Evolutionary conservation across 2,113 vertebrate species (phyloP), one percentile per base, ranked within the genome.

Genomic region (Chloropsis cyanopogon): DNA sequence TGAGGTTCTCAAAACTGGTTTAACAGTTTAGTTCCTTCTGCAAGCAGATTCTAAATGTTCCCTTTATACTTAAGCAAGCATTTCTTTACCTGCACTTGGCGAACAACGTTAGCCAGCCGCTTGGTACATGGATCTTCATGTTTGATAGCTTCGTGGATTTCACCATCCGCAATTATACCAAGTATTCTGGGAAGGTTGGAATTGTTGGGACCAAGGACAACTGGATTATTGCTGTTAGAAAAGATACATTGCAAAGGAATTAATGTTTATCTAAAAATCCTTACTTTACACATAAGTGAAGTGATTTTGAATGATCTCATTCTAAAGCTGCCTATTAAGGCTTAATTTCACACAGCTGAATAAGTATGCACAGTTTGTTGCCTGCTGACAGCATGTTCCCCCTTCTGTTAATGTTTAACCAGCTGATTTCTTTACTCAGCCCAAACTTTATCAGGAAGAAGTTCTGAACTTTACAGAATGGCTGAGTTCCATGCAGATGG

Each of bases 161-260:
- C 98, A 14, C 99, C 99, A 35, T 99, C 99, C 3, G 99, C 99
- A 83, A 99, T 99, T 96, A 99, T 99, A 90, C 97, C 97, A 95
- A 99, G 99, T 93, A 99, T 99, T 97, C 98, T 98, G 73, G 99
- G 99, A 82, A 99, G 98, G 95, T 99, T 99, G 64, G 99, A 97
- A 96, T 99, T 99, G 97, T 99, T 99, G 23, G 98, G 99, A 77
- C 99, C 99, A 1, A 99, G 99, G 95, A 99, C 98, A 22, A 99
- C 97, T 23, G 99, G 99, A 92, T 99, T 99, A 98, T 99, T 99
- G 98, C 99, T 99, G 95, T 96, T 61, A 91, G 44, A 92, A 82
- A 92, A 82, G 12, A 76, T 1, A 9, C 2, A 70, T 83, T 63
- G 69, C 26, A 93, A 68, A 85, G 35, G 63, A 93, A 82, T 66